These are phyloP conservation scores for Amblyjoppa proteus DNA, from an alignment of 2,888 invertebrate genomes.

Conservation along the genomic window DNA sequence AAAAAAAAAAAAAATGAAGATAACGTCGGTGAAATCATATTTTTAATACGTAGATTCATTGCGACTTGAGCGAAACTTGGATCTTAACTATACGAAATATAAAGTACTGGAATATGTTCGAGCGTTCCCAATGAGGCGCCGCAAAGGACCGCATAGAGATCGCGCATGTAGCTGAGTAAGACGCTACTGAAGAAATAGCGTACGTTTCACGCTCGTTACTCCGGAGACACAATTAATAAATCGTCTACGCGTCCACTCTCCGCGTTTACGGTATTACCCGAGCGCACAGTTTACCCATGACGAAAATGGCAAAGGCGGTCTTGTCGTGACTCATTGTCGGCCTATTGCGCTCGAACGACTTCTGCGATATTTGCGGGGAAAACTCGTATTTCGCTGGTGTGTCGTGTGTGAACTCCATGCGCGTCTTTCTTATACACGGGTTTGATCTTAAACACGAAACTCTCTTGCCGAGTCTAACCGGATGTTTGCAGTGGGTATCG, in stretches of 20 bases:
- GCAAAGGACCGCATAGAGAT: conserved; percentile 66
- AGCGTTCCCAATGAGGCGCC: conserved; percentile 71
- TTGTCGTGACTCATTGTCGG: conserved; percentile 75
- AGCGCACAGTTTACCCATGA: conserved; percentile 51
- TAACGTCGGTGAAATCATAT: too few species aligned
- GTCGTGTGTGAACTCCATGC: conserved; percentile 11
- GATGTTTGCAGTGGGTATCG: conserved; percentile 16
- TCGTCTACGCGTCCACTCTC: conserved; percentile 69
- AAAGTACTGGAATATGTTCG: not conserved
- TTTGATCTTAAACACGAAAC: conserved; percentile 30
- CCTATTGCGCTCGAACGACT: conserved; percentile 64
- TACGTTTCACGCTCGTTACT: not conserved
- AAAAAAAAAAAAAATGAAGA: not conserved
- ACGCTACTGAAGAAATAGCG: not conserved
- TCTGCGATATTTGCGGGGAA: conserved; percentile 38
- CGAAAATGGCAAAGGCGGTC: conserved; percentile 78
- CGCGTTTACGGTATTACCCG: conserved; percentile 56
- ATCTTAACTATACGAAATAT: not conserved
- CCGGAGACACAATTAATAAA: conserved; percentile 75
- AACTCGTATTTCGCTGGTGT: conserved; percentile 35
- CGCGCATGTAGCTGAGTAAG: not conserved
- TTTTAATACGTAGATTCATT: not conserved
- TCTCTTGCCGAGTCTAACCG: conserved; percentile 22
- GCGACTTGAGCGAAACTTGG: not conserved
- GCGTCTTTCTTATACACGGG: not conserved